These are phyloP conservation scores for Molorchus minor DNA, from an alignment of 2,888 invertebrate genomes.

Conservation along the genomic window DNA sequence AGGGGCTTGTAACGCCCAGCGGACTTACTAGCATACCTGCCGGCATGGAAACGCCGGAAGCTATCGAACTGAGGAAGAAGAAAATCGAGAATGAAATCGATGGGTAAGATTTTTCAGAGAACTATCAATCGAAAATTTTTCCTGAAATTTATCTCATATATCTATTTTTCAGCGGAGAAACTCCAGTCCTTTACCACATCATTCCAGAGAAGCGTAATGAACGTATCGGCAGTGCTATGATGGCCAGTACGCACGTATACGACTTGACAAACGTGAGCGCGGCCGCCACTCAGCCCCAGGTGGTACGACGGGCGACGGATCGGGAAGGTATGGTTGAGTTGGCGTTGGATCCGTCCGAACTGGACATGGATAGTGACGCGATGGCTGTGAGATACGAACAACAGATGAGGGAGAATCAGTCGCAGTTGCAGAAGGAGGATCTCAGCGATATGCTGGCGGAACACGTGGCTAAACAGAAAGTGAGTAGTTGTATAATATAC, in stretches of 20 bases:
- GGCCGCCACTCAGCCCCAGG: constrained; percentile 66
- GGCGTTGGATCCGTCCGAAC: constrained; percentile 95
- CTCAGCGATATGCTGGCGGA: constrained; percentile 98
- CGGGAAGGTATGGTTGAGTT: constrained; percentile 83
- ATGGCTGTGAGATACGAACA: constrained; percentile 97
- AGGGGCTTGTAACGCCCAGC: constrained; percentile 93
- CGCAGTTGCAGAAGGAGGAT: constrained; percentile 90
- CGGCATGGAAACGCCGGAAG: constrained; percentile 98
- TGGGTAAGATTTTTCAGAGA: constrained; percentile 76
- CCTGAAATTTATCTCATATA: too few relatives aligned
- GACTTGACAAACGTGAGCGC: constrained; percentile 80
- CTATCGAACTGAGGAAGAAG: constrained; percentile 96
- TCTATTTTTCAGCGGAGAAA: constrained; percentile 75
- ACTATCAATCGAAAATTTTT: too few relatives aligned
- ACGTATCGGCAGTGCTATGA: constrained; percentile 90
- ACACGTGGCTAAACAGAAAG: constrained; percentile 96
- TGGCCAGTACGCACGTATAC: constrained; percentile 98
- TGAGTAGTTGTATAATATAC: constrained; percentile 53
- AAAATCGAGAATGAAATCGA: constrained; percentile 97
- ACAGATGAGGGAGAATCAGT: constrained; percentile 92
- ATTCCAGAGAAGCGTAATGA: constrained; percentile 94
- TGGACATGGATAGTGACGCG: constrained; percentile 94
- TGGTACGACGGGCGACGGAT: constrained; percentile 52
- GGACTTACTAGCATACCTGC: constrained; percentile 91
- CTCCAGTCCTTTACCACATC: constrained; percentile 94